Evolutionary conservation across 2,113 vertebrate species (phyloP).

Genomic region (Podilymbus podiceps): DNA sequence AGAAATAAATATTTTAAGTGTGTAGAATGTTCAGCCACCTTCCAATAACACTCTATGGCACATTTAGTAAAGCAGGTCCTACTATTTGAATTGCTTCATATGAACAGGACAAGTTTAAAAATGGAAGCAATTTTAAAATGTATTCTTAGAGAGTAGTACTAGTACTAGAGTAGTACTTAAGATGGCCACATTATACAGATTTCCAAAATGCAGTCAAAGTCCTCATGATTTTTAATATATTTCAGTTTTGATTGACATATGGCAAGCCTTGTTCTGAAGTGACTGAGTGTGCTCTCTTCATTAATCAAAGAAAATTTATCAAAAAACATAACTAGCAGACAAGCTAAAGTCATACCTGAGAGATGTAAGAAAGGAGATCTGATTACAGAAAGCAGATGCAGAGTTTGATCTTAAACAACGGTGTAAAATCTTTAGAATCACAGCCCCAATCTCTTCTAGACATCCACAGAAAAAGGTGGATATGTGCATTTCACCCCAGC

Average conservation of each 20-base stretch:
- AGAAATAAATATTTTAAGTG: not conserved
- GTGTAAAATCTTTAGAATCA: not conserved
- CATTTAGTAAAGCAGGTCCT: not conserved
- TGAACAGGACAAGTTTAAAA: not conserved
- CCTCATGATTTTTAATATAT: not conserved
- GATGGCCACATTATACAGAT: not conserved
- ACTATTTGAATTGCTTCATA: not conserved
- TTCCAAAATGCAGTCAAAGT: not conserved
- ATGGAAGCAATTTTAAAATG: not conserved
- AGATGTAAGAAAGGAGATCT: not conserved
- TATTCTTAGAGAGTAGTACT: not conserved
- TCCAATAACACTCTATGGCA: not conserved
- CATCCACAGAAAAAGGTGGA: not conserved
- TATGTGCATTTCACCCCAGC: not conserved
- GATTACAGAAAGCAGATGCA: not conserved
- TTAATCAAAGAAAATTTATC: not conserved
- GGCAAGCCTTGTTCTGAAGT: not conserved
- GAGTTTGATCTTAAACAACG: not conserved
- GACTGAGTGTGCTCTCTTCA: not conserved
- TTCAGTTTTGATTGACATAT: not conserved
- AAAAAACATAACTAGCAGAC: not conserved
- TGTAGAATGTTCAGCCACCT: not conserved
- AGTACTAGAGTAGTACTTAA: not conserved
- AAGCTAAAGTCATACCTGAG: not conserved
- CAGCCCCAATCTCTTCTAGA: not conserved